Evolutionary conservation across 2,888 invertebrate species (phyloP), one percentile per base, ranked within the genome.

Genomic region (Eupelmus urozonus): DNA sequence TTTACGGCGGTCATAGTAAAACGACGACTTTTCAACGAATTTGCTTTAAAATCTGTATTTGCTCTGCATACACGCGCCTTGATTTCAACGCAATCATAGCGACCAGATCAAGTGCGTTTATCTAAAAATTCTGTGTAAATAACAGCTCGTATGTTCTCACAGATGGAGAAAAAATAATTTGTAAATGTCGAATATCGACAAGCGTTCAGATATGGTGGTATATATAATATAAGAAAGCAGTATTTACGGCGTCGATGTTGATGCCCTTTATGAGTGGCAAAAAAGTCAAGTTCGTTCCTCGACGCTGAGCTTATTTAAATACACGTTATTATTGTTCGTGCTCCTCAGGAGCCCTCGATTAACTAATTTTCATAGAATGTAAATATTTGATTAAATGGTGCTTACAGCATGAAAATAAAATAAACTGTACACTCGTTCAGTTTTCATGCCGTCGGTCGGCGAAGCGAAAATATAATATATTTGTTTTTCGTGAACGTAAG

Each of bases 1-100:
- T 78, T 78, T 78, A 74, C 57, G 4, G 63, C 74, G 74, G 73
- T 78, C 73, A 74, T 13, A n/a, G 42, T 73, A 74, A 74, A 70
- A 65, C 65, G 18, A 7, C 74, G 70, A 74, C 51, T 57, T 74
- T 59, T 11, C 42, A 67, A 53, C 34, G 62, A 11, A 34, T 57
- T 73, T 42, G 62, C n/a, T n/a, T n/a, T n/a, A n/a, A n/a, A n/a
- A n/a, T n/a, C n/a, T n/a, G n/a, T n/a, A n/a, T n/a, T 9, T 16
- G 16, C 45, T 16, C 23, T 67, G 51, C 23, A 27, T 27, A 59
- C 2, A 27, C 27, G 57, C 20, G 27, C 4, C 16, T 49, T 11
- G 5, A n/a, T 16, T 9, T 16, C 2, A 49, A 49, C 3, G 16
- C 49, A 49, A 16, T 9, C 49, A 49, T 49, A 9, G 34, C 9